Evolutionary conservation across 2,113 vertebrate genomes (phyloP), one percentile per base, ranked within the genome.

Genomic region (Corvus hawaiiensis): DNA sequence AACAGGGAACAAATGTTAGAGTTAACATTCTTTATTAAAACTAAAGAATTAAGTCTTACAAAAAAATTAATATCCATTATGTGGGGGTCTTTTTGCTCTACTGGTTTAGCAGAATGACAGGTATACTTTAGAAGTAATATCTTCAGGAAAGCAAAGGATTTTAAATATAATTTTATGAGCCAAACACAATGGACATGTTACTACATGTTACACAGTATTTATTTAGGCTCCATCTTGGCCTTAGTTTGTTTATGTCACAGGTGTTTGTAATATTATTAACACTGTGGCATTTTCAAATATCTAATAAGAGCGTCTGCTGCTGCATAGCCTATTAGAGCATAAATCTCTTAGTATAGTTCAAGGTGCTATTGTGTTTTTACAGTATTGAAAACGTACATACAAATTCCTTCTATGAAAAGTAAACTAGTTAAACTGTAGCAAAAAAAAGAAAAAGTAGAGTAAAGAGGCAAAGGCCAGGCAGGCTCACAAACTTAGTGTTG

Each of bases 11-110:
- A 41, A 83, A 30, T 39, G 28, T 30, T 54, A 7, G 19, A 32
- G 19, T 96, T 85, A 84, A 49, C n/a, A 39, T 87, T 81, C 84
- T 95, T 96, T 95, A 94, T 95, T 96, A 89, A 94, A 96, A 91
- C 61, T 91, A 59, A 93, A 87, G 39, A 93, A 81, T 66, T 72
- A 58, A 30, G 23, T 69, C 33, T 89, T 89, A 93, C 44, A 22
- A 93, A 95, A 89, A 89, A 69, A 49, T 7, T 43, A 56, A 49
- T 71, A 58, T 28, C 22, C 28, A 11, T 86, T 75, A 37, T 13
- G 13, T 63, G 32, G 9, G 3, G 7, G 11, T 41, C 17, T 43
- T 69, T 58, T 56, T 49, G 63, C 19, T 76, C 7, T 59, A 6
- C 20, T 84, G 19, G 24, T 69, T 88, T 80, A 94, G 56, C 72